A percentile compares a stretch with the other conserved stretches of the same genome.
Evolutionary conservation across 1,140 invertebrate genomes (phyloP).

Genomic region (Heliconius eleuchia): DNA sequence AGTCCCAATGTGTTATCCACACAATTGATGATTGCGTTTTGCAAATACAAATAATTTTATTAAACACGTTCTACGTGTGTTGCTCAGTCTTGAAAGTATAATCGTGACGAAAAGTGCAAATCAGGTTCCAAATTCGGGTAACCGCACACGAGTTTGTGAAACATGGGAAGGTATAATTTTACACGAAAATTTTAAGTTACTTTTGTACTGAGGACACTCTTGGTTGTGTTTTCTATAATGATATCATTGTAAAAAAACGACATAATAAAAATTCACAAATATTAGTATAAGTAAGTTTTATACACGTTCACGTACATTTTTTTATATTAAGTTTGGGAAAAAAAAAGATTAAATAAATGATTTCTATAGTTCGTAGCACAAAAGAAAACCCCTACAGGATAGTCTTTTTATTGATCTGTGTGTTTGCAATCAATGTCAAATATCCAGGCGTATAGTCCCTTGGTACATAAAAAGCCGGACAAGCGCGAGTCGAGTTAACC

Average conservation of each 20-base stretch:
- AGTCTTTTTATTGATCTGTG: too few species aligned
- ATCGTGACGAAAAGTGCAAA: conserved; percentile 23
- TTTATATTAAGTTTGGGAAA: too few species aligned
- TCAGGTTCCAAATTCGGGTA: conserved; percentile 13
- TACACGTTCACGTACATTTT: too few species aligned
- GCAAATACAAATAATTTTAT: conserved; percentile 1
- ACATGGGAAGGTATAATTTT: not conserved
- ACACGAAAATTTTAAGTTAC: not conserved
- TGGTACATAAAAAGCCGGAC: too few species aligned
- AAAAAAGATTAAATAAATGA: too few species aligned
- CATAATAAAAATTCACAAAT: too few species aligned
- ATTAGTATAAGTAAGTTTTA: too few species aligned
- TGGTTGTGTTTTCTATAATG: not conserved
- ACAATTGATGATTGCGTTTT: not conserved
- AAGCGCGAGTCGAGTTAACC: too few species aligned
- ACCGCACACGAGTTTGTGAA: conserved; percentile 3
- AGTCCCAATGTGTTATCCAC: not conserved
- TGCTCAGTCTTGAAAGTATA: conserved; percentile 24
- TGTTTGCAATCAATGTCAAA: too few species aligned
- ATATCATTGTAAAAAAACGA: not conserved
- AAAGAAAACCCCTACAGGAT: too few species aligned
- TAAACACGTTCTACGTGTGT: conserved; percentile 3
- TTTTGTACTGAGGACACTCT: not conserved
- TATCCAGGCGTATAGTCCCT: too few species aligned
- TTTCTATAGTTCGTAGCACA: too few species aligned